Evolutionary conservation across 2,113 vertebrate species (phyloP), one percentile per base, ranked within the genome.

Genomic region (Alligator mississippiensis): DNA sequence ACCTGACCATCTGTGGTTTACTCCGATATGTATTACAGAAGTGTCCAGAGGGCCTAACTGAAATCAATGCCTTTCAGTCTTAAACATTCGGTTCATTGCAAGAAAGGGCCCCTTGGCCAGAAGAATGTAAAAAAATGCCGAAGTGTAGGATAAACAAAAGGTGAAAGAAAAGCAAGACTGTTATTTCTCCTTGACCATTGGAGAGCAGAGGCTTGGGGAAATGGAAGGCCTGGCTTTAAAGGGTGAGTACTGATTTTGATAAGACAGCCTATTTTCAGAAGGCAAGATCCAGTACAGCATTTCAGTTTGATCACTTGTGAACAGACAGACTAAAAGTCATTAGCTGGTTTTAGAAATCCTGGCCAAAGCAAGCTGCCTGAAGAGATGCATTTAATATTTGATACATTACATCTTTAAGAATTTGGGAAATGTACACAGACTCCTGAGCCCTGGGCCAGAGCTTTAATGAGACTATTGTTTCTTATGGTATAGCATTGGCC

Each of bases 281-380:
- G 3, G 10, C 80, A 47, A 47, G 47, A 74, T 13, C 27, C 70
- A 27, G 47, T n/a, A 9, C 6, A 14, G 27, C 16, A 13, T 7
- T 21, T 30, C 6, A 38, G 4, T 13, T 24, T 62, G n/a, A 75
- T 25, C 66, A 82, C 66, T 1, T 2, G 0, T 61, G 10, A 21
- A 28, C 16, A 15, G 47, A 47, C 47, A 47, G 47, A 47, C 47
- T 3, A 47, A 88, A 80, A 93, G 14, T 15, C 64, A n/a, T 72
- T 70, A 68, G 10, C 9, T 25, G 82, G 2, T 82, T 68, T 47
- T 16, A 62, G 55, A 77, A 77, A 58, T 6, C 30, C 2, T 1
- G 5, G 7, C 77, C 78, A 58, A 55, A 0, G 0, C 4, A 14
- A 70, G 5, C 11, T 59, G 47, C 64, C 77, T 28, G 47, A 22